Conservation (phyloP, 2,113 vertebrate genomes). For the Urocolius indicus region DNA sequence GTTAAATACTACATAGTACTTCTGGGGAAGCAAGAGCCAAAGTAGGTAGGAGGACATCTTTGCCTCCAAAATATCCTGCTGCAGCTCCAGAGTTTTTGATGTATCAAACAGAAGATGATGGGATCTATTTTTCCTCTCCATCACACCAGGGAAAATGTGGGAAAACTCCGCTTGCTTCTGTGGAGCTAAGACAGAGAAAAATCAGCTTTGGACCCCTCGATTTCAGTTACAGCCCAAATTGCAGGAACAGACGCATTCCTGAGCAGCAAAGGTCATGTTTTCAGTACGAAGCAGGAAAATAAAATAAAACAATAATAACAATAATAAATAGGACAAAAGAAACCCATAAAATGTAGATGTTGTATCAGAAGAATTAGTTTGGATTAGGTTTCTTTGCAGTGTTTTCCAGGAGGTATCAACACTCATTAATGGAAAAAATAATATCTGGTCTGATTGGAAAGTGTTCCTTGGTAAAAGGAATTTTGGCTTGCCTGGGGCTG, state of each 20-base stretch:
- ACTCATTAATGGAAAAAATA: constrained; percentile 63
- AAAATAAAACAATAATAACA: not conserved
- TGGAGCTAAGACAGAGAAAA: not conserved
- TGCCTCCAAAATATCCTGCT: not conserved
- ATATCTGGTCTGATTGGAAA: constrained; percentile 60
- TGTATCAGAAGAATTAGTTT: not conserved
- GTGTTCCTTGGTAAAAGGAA: constrained; percentile 53
- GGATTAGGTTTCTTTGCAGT: not conserved
- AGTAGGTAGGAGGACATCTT: not conserved
- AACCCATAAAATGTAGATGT: accelerated
- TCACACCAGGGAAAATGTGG: not conserved
- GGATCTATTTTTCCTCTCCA: not conserved
- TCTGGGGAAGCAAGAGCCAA: not conserved
- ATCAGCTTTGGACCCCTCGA: not conserved
- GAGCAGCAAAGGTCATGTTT: constrained; percentile 11
- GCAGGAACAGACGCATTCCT: constrained; percentile 57
- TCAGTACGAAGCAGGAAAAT: not conserved
- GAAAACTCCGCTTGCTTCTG: not conserved
- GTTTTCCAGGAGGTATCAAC: constrained; percentile 64
- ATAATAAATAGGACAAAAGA: not conserved
- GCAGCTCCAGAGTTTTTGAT: not conserved
- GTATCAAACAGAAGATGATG: not conserved
- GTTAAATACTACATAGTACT: not conserved
- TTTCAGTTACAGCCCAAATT: constrained; percentile 33
- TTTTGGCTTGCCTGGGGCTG: constrained; percentile 56